Evolutionary conservation across 2,797 vertebrate species (phyloP).

Genomic region (Garrulus glandarius): DNA sequence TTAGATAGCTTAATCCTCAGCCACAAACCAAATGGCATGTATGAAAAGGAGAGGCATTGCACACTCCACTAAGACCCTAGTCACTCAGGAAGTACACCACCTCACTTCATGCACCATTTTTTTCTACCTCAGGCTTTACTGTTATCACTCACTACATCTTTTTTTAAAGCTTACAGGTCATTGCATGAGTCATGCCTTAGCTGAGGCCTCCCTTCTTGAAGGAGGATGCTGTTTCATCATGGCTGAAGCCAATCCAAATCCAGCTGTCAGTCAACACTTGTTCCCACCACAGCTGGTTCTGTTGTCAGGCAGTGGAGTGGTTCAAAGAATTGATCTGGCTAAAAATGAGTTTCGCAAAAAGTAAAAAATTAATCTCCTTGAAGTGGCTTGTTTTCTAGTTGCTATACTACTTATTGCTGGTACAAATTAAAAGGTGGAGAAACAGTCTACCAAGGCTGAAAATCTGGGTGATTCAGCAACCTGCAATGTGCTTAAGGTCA

Average conservation of each 20-base stretch:
- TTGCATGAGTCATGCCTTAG: neutral
- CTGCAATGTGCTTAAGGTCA: neutral
- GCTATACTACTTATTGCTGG: neutral
- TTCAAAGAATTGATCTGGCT: neutral
- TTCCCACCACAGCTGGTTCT: neutral
- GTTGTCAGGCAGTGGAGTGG: neutral
- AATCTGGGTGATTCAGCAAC: neutral
- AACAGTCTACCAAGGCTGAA: neutral
- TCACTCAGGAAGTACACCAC: neutral
- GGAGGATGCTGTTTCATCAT: neutral
- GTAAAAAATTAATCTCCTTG: neutral
- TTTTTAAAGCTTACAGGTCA: neutral
- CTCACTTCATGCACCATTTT: neutral
- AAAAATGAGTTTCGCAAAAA: neutral
- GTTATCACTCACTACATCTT: neutral
- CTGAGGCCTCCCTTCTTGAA: neutral
- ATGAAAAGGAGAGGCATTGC: neutral
- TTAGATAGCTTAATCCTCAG: neutral
- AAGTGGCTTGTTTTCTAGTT: neutral
- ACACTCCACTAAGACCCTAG: accelerated
- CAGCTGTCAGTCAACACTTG: accelerated
- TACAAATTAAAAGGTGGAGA: neutral
- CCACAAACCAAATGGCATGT: neutral
- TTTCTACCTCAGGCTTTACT: neutral
- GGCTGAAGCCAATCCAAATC: neutral